phyloP scores from a whole-genome alignment of 1,140 invertebrate species.

The Zophobas atratus region DNA sequence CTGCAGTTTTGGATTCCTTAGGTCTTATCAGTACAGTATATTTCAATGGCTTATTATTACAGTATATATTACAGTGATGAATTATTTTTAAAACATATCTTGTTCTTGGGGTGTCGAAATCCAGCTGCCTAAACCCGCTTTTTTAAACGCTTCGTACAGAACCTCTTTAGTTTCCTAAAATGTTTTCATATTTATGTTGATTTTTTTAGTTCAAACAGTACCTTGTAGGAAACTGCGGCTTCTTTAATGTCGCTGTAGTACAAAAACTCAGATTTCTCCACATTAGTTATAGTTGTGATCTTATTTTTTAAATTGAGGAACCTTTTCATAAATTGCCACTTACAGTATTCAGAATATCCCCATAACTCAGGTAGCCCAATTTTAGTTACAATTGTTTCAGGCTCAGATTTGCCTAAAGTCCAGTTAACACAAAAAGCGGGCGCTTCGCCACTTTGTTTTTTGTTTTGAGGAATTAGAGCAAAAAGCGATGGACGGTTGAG shows the following conservation, averaged over 20 bases:
- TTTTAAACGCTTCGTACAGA: conserved; percentile 82
- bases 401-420: conserved; percentile 75
- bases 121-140: conserved; percentile 88
- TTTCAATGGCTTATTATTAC: too few relatives aligned
- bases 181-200: not conserved
- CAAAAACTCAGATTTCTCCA: conserved; percentile 47
- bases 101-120: conserved; percentile 93
- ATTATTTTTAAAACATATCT: conserved; percentile 80
- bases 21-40: too few relatives aligned
- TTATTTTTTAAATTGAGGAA: conserved; percentile 51
- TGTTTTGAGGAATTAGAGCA: conserved; percentile 84
- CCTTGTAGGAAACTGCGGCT: conserved; percentile 69
- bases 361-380: conserved; percentile 85
- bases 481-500: conserved; percentile 86
- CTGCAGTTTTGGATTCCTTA: too few relatives aligned
- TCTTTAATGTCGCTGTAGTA: conserved; percentile 70
- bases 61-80: too few relatives aligned
- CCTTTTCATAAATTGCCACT: conserved; percentile 68
- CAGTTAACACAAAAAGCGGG: conserved; percentile 92
- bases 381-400: conserved; percentile 86
- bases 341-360: conserved; percentile 77
- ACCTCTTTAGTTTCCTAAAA: conserved; percentile 81
- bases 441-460: conserved; percentile 87
- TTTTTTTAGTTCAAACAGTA: conserved; percentile 50
- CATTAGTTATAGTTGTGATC: conserved; percentile 47